A percentile compares a stretch with the other conserved stretches of the same genome.
Conservation (phyloP, 2,113 vertebrate species). For the Cololabis saira region DNA sequence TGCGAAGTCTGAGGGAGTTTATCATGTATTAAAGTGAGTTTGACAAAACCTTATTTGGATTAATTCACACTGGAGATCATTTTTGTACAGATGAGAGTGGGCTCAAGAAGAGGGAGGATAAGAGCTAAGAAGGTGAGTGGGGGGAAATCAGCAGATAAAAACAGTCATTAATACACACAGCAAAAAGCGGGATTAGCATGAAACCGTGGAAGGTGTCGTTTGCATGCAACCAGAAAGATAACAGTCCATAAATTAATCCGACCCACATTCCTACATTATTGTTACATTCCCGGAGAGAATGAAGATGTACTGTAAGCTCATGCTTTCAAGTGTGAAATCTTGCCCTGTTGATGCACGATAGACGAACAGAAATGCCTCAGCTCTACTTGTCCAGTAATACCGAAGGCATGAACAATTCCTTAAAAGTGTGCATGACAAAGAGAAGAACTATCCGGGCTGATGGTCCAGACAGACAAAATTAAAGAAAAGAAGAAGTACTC, state of each 20-base stretch:
- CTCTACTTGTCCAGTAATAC: constrained; percentile 27
- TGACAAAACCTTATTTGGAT: neutral
- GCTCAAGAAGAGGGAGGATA: constrained; percentile 17
- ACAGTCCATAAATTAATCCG: constrained; percentile 36
- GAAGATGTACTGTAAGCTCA: constrained; percentile 32
- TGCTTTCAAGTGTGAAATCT: constrained; percentile 53
- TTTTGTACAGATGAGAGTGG: constrained; percentile 4
- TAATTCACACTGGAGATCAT: neutral
- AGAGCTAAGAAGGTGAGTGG: constrained; percentile 39
- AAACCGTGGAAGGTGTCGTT: constrained; percentile 26
- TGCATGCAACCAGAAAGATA: constrained; percentile 29
- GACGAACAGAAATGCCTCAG: constrained; percentile 12
- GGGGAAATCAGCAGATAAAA: constrained; percentile 24
- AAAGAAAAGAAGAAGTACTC: too few species aligned
- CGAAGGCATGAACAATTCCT: constrained; percentile 23
- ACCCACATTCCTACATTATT: constrained; percentile 43
- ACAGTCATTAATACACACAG: constrained; percentile 37
- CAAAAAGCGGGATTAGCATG: constrained; percentile 24
- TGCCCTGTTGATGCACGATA: constrained; percentile 27
- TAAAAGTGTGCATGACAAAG: neutral
- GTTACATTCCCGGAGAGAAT: constrained; percentile 35
- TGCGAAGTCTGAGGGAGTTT: too few species aligned
- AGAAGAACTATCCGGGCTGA: neutral
- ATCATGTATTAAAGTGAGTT: constrained; percentile 5
- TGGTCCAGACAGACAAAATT: too few species aligned